Percentiles rank a stretch among this genome's conserved stretches.
Evolutionary conservation across 30 jellyfish, hydroid and myxozoan species (phyloP).

Genomic region (Aurelia aurita complex sp. Pacific): DNA sequence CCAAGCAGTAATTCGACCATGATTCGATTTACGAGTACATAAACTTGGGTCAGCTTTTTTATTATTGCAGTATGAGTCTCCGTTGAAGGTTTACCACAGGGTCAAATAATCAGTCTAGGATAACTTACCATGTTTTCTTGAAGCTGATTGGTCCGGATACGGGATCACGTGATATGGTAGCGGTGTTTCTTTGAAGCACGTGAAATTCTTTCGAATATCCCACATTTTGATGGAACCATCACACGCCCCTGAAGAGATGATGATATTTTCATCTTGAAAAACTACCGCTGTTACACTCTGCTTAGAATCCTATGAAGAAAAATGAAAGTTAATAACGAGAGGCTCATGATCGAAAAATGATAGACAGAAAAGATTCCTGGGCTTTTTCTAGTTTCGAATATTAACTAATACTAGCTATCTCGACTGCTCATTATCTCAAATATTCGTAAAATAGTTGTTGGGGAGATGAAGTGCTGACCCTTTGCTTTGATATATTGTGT

Average conservation of each 20-base stretch:
- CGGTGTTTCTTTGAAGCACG: slow-evolving; percentile 73
- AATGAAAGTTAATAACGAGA: too few species aligned
- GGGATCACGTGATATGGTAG: slow-evolving; percentile 86
- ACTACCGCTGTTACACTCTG: slow-evolving; percentile 97
- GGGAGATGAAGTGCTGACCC: too few species aligned
- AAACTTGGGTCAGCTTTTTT: too few species aligned
- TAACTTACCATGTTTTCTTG: slow-evolving; percentile 86
- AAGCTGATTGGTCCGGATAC: slow-evolving; percentile 87
- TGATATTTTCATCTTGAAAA: slow-evolving; percentile 81
- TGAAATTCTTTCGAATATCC: slow-evolving; percentile 87
- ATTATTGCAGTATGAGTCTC: too few species aligned
- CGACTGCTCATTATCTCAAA: too few species aligned
- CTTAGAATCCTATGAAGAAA: slow-evolving; percentile 76
- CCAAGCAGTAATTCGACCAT: background rate
- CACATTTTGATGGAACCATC: slow-evolving; percentile 97
- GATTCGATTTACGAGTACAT: background rate
- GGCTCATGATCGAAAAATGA: too few species aligned
- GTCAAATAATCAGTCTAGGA: background rate
- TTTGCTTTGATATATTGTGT: too few species aligned
- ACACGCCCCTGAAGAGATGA: slow-evolving; percentile 97
- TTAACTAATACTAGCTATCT: too few species aligned
- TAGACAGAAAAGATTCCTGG: too few species aligned
- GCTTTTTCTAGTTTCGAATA: too few species aligned
- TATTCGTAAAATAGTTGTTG: too few species aligned
- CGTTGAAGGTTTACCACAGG: too few species aligned